Evolutionary conservation across 2,113 vertebrate species (phyloP).

Genomic region (Lamprotornis superbus): DNA sequence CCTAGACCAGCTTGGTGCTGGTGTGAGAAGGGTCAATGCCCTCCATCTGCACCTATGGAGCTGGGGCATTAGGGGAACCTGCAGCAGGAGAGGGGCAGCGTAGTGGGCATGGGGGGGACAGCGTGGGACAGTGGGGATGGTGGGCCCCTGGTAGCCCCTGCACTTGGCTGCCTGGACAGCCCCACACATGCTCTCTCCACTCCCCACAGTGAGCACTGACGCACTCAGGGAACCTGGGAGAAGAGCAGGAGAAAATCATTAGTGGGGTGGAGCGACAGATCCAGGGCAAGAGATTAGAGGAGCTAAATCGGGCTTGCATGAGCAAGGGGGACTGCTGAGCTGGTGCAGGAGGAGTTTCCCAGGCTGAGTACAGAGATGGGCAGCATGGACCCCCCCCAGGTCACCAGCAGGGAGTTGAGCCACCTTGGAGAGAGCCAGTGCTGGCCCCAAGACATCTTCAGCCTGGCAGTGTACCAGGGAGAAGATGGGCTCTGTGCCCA

Average conservation of each 20-base stretch:
- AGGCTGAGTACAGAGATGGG: not conserved
- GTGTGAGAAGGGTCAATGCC: not conserved
- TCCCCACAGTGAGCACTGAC: not conserved
- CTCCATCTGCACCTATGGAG: not conserved
- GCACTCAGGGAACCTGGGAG: conserved; percentile 6
- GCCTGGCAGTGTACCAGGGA: rapidly evolving
- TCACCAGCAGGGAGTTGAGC: not conserved
- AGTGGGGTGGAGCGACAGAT: conserved; percentile 66
- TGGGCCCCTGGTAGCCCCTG: not conserved
- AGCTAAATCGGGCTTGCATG: conserved; percentile 43
- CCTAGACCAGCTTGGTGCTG: not conserved
- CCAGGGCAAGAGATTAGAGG: conserved; percentile 64
- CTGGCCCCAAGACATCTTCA: not conserved
- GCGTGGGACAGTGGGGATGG: rapidly evolving
- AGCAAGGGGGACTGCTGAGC: conserved; percentile 44
- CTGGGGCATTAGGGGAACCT: not conserved
- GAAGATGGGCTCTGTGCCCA: not conserved
- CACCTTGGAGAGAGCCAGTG: not conserved
- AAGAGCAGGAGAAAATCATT: conserved; percentile 61
- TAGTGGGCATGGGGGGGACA: rapidly evolving
- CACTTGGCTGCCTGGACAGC: not conserved
- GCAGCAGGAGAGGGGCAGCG: not conserved
- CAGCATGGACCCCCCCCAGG: not conserved
- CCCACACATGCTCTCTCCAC: rapidly evolving
- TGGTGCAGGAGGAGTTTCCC: not conserved